Evolutionary conservation across 2,888 invertebrate genomes (phyloP), one percentile per base, ranked within the genome.

Genomic region (Meteorus colon): DNA sequence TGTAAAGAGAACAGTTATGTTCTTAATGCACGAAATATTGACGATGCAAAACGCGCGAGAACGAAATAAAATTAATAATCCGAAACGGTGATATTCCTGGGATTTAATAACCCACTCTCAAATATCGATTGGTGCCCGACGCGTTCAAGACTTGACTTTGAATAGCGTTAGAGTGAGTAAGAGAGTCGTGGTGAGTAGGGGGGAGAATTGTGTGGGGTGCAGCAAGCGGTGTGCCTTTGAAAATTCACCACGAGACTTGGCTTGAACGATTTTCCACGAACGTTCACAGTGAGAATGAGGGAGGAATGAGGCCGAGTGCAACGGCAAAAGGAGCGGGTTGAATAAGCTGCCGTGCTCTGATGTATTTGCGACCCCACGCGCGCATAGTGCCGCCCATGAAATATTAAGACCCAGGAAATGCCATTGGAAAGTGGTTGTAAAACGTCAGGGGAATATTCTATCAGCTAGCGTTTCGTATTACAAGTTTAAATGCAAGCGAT

Each of bases 21-120:
- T 19, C 14, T 37, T 70, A 4, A 45, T 48, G 24, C n/a, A 29
- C 14, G 48, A 48, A 10, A 71, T 71, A 71, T 62, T 62, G 31
- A 71, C 41, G 45, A n/a, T 31, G 6, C n/a, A 62, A 16, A 48
- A n/a, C n/a, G n/a, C n/a, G 48, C n/a, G 1, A 62, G 45, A 71
- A 70, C 4, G 51, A n/a, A 68, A 68, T 68, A 55, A 69, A 69
- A 69, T 51, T 55, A 19, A 69, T 48, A 55, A 69, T 19, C 27
- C 37, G 14, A 27, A 41, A 60, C 37, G 60, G 19, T 14, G 59
- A n/a, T 55, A 55, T 41, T 12, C 24, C 19, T 41, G 45, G 60
- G 60, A 70, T 70, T 70, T 70, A 71, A 75, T 75, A 75, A 75
- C 66, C 66, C 29, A 55, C n/a, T 8, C 2, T 4, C 14, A 51